These are phyloP conservation scores for Cordilura impudica DNA, from an alignment of 2,888 invertebrate species.

Conservation along the genomic window DNA sequence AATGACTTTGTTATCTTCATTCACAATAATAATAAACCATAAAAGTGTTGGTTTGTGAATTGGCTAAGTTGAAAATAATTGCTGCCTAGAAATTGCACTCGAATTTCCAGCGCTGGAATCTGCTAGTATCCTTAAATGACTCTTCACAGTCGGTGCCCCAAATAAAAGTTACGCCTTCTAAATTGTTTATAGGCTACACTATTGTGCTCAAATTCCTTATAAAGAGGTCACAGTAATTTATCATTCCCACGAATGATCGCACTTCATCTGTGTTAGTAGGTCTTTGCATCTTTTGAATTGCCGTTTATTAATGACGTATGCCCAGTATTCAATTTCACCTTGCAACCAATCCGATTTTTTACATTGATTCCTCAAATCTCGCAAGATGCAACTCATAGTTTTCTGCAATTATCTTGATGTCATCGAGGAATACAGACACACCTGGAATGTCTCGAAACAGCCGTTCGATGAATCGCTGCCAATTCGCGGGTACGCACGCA, in stretches of 20 bases:
- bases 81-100: too few species aligned
- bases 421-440: constrained; percentile 65
- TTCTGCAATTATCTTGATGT: constrained; percentile 65
- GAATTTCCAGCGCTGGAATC: too few species aligned
- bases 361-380: constrained; percentile 64
- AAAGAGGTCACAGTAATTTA: constrained; percentile 71
- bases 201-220: constrained; percentile 67
- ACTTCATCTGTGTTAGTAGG: constrained; percentile 66
- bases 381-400: constrained; percentile 64
- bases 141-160: constrained; percentile 64
- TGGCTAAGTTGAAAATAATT: too few species aligned
- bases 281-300: constrained; percentile 65
- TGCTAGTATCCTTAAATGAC: constrained; percentile 66
- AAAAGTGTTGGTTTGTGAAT: too few species aligned
- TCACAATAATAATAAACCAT: too few species aligned
- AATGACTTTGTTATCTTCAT: too few species aligned
- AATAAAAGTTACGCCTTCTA: constrained; percentile 62
- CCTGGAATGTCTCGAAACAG: constrained; percentile 66
- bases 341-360: constrained; percentile 66
- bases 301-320: constrained; percentile 68
- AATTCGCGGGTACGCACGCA: constrained; percentile 69
- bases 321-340: constrained; percentile 67
- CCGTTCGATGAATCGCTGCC: constrained; percentile 68
- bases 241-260: constrained; percentile 65
- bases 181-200: constrained; percentile 67